Conservation (phyloP, 2,888 invertebrate genomes). For the Polyploca ridens region DNA sequence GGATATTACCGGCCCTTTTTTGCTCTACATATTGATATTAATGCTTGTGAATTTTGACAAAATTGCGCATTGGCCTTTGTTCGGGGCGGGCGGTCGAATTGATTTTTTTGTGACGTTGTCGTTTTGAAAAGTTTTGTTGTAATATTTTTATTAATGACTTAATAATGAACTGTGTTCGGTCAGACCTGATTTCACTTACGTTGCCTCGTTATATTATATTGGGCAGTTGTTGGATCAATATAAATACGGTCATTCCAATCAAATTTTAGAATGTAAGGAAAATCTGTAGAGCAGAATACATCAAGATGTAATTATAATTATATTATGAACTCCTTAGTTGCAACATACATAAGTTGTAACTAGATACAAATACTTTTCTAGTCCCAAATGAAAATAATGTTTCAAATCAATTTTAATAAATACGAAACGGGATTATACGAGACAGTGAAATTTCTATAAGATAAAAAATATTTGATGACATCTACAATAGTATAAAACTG, state of each 20-base stretch:
- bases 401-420: no score
- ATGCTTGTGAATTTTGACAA: constrained; percentile 81
- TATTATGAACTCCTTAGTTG: no score
- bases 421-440: no score
- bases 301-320: no score
- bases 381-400: no score
- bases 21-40: constrained; percentile 82
- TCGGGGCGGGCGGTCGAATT: constrained; percentile 32
- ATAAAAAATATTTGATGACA: no score
- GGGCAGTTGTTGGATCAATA: background rate
- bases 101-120: constrained; percentile 16
- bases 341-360: no score
- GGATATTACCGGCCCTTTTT: constrained; percentile 80
- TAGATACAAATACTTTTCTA: no score
- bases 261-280: background rate
- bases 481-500: no score
- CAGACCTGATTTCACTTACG: background rate
- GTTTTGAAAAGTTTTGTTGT: constrained; percentile 17
- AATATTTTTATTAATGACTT: constrained; percentile 6
- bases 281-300: background rate
- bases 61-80: constrained; percentile 63
- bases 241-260: background rate
- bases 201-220: background rate
- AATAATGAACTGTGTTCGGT: background rate
- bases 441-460: no score